phyloP scores from a whole-genome alignment of 2,113 vertebrate species.

The Anthoscopus minutus region DNA sequence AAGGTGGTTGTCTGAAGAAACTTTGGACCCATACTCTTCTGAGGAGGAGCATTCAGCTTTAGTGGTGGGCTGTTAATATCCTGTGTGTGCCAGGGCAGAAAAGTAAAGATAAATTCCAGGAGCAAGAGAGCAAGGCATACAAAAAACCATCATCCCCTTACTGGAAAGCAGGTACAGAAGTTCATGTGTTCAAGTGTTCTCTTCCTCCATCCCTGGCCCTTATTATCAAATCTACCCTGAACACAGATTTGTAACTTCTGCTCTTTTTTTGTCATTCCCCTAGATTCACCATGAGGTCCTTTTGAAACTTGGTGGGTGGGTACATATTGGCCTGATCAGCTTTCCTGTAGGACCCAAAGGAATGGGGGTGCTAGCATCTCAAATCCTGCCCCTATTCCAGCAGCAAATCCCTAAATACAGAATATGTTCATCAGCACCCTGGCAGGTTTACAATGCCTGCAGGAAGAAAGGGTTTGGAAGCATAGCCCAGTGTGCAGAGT shows the following conservation, averaged over 20 bases:
- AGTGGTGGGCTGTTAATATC: background rate
- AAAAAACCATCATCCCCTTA: background rate
- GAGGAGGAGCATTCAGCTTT: background rate
- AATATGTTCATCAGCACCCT: background rate
- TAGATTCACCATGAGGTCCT: background rate
- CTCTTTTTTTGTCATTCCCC: background rate
- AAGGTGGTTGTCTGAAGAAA: background rate
- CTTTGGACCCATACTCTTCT: background rate
- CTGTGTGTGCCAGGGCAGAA: background rate
- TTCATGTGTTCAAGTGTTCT: background rate
- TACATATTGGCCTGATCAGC: background rate
- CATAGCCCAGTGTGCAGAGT: background rate
- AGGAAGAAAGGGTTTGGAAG: background rate
- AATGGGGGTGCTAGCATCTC: background rate
- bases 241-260: background rate
- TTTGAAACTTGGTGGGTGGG: background rate
- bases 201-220: background rate
- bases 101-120: background rate
- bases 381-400: background rate
- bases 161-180: background rate
- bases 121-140: background rate
- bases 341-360: background rate
- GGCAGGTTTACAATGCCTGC: fast-evolving
- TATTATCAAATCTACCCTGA: background rate
- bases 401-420: background rate